Conservation (phyloP, 1,140 invertebrate genomes). For the Lordiphosa mommai region DNA sequence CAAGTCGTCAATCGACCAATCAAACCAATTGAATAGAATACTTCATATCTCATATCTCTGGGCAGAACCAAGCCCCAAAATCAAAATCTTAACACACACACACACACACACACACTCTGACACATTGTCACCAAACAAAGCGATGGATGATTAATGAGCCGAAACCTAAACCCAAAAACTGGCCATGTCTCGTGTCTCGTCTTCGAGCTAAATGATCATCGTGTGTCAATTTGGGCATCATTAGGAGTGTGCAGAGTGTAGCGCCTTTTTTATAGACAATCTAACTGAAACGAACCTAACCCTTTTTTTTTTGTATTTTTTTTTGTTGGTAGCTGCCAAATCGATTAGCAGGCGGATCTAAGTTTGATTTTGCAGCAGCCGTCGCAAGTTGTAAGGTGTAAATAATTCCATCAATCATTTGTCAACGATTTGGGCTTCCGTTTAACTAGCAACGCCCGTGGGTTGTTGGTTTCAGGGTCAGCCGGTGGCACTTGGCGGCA, state of each 20-base stretch:
- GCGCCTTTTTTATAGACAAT: constrained; percentile 23
- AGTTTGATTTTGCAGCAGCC: constrained; percentile 56
- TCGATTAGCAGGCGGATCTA: constrained; percentile 76
- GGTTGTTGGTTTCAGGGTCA: constrained; percentile 50
- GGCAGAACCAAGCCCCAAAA: constrained; percentile 41
- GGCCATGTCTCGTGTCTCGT: constrained; percentile 55
- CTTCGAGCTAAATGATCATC: constrained; percentile 65
- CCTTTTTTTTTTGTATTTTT: constrained; percentile 26
- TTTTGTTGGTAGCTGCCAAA: constrained; percentile 42
- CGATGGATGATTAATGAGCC: constrained; percentile 73
- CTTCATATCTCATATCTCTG: constrained; percentile 12
- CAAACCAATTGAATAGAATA: constrained; percentile 53
- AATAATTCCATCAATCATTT: constrained; percentile 78
- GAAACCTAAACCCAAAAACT: constrained; percentile 21
- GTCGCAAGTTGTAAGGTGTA: constrained; percentile 67
- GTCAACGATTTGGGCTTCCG: constrained; percentile 74
- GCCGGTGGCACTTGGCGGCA: constrained; percentile 13
- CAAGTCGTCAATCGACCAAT: constrained; percentile 64
- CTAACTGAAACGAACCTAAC: constrained; percentile 20
- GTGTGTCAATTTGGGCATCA: constrained; percentile 75
- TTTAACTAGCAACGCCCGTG: constrained; percentile 27
- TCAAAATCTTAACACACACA: constrained; percentile 37
- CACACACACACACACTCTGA: constrained; percentile 29
- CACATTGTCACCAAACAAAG: constrained; percentile 60
- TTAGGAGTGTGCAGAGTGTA: constrained; percentile 51